Base-by-base conservation (phyloP, 2,888 invertebrate species). In the Imbricaverruca yamaguchii region DNA sequence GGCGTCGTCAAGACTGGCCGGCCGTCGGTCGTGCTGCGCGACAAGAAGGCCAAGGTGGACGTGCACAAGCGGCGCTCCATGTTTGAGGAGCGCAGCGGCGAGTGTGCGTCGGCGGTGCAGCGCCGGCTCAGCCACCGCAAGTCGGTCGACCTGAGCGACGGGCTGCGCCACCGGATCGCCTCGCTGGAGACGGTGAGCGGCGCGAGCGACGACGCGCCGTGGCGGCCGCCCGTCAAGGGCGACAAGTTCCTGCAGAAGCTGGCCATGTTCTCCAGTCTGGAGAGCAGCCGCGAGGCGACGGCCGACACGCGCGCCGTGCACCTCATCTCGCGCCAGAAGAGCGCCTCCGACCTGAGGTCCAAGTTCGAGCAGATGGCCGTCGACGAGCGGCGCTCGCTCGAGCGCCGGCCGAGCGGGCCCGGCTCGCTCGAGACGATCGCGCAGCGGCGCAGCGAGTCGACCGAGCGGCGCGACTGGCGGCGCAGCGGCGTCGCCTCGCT, bases 51-150 rank as follows among this genome's bases (percentile, higher is more conserved):
- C 13, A 94, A 94, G 89, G 92, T 94, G 55, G 92, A 94, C 86
- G 92, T 95, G 84, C 90, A 91, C 82, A 94, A 94, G 88, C 90
- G 94, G 84, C 91, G 94, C 85, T 94, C 94, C 87, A 90, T 95
- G 83, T 95, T 95, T 85, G 94, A 95, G 87, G 81, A 81, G 59
- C 65, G 82, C 55, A 81, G 82, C 53, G 74, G 55, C 55, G 74
- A 74, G 74, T 55, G 74, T 9, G 18, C 53, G 53, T 13, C 74
- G 53, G 53, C 21, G 23, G 53, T 53, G 9, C 74, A 74, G 74
- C 74, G 74, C 8, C 74, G 74, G 18, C 74, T 53, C 23, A 13
- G 55, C 53, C 74, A 55, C 74, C 74, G 74, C 74, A 74, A 74
- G 74, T 74, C 74, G 74, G 21, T 55, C 9, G 74, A 74, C 74